These are phyloP conservation scores for Dasysyrphus tricinctus DNA, from an alignment of 2,888 invertebrate species.

Conservation along the genomic window DNA sequence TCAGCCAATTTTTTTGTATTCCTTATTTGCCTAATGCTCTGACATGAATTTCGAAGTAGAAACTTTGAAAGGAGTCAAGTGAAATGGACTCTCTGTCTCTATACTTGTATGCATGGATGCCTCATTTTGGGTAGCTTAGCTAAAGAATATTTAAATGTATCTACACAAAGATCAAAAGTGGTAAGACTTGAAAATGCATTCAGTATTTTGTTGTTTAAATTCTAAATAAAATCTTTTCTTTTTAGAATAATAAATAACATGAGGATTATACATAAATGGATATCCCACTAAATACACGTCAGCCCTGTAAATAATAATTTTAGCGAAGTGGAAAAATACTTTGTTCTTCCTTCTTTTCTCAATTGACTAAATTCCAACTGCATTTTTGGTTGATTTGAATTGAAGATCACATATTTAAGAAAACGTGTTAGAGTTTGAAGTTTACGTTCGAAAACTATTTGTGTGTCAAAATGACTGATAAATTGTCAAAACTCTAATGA, in stretches of 20 bases:
- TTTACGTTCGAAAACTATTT: too few species aligned
- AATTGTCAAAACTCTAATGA: too few species aligned
- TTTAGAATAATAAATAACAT: background rate
- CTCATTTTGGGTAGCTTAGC: background rate
- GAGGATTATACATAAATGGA: background rate
- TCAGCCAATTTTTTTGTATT: background rate
- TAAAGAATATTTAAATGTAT: background rate
- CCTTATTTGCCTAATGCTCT: slow-evolving; percentile 29
- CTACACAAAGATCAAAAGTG: background rate
- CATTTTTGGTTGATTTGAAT: too few species aligned
- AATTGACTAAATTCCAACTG: too few species aligned
- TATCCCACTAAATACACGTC: too few species aligned
- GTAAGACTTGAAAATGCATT: background rate
- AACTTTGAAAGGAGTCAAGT: slow-evolving; percentile 33
- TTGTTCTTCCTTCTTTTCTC: too few species aligned
- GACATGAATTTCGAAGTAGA: slow-evolving; percentile 30
- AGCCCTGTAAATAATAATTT: too few species aligned
- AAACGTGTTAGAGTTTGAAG: too few species aligned
- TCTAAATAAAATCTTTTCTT: background rate
- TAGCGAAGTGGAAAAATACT: too few species aligned
- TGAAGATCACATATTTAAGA: too few species aligned
- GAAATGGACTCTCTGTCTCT: background rate
- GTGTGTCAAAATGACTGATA: too few species aligned
- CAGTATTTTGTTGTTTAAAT: background rate
- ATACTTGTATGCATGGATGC: background rate